Percentiles rank a stretch among this genome's conserved stretches.
These are phyloP conservation scores for Drosophila eohydei DNA, from an alignment of 2,888 invertebrate genomes.

Conservation along the genomic window DNA sequence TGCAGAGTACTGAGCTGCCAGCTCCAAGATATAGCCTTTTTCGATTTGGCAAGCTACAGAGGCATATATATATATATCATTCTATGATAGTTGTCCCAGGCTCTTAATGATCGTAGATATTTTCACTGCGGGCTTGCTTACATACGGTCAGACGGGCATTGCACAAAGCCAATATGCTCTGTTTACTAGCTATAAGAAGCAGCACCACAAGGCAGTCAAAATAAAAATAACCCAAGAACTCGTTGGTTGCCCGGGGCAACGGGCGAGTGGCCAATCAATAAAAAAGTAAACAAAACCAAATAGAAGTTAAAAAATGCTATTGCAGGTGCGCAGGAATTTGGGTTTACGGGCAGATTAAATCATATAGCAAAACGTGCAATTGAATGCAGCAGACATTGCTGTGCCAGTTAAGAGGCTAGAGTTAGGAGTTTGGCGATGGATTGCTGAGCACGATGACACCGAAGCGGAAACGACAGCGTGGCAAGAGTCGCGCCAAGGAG, in stretches of 20 bases:
- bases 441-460: slow-evolving; percentile 53
- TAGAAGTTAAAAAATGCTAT: slow-evolving; percentile 32
- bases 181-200: neutral
- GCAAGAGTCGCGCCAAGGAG: slow-evolving; percentile 55
- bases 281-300: slow-evolving; percentile 68
- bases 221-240: slow-evolving; percentile 42
- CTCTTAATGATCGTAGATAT: too few species aligned
- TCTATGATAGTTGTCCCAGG: too few species aligned
- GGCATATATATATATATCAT: too few species aligned
- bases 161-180: too few species aligned
- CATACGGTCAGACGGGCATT: too few species aligned
- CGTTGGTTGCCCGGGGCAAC: slow-evolving; percentile 67
- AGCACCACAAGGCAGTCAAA: slow-evolving; percentile 31
- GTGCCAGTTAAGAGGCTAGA: slow-evolving; percentile 26
- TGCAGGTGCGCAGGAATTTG: slow-evolving; percentile 70
- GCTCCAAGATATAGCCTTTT: too few species aligned
- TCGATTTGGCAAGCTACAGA: too few species aligned
- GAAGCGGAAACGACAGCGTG: slow-evolving; percentile 62
- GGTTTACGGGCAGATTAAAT: slow-evolving; percentile 58
- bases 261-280: slow-evolving; percentile 59
- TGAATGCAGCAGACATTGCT: slow-evolving; percentile 31
- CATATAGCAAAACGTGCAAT: neutral
- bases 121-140: too few species aligned
- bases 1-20: too few species aligned
- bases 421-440: slow-evolving; percentile 55